phyloP scores from a whole-genome alignment of 2,888 invertebrate species.

The Drosophila pegasa region DNA sequence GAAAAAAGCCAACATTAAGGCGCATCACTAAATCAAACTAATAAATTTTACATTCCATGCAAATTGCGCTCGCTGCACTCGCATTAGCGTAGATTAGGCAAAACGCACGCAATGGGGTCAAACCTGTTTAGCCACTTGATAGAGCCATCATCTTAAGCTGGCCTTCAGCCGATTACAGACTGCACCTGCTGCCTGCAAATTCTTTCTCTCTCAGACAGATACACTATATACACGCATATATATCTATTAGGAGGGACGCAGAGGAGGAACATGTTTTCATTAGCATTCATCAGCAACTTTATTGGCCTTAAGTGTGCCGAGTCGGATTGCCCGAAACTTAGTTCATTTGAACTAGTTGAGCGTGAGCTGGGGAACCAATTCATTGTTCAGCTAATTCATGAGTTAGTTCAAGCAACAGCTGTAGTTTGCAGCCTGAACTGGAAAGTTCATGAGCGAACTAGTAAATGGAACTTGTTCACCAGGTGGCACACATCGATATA shows the following conservation, averaged over 20 bases:
- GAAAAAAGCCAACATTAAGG: constrained; percentile 26
- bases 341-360: constrained; percentile 5
- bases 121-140: constrained; percentile 38
- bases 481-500: not conserved
- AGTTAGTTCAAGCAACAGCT: too few species aligned
- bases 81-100: constrained; percentile 45
- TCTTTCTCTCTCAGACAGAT: not conserved
- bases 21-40: constrained; percentile 36
- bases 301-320: not conserved
- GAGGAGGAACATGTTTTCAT: not conserved
- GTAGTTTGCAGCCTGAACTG: too few species aligned
- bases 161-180: constrained; percentile 10
- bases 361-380: too few species aligned
- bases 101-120: constrained; percentile 39
- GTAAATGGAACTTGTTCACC: not conserved
- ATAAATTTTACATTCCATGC: constrained; percentile 17
- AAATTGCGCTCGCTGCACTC: constrained; percentile 26
- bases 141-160: constrained; percentile 13
- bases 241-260: too few species aligned
- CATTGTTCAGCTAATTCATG: too few species aligned
- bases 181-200: constrained; percentile 8
- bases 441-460: not conserved
- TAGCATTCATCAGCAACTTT: not conserved
- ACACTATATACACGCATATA: not conserved
- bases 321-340: not conserved